Evolutionary conservation across 2,888 invertebrate species (phyloP).

Genomic region (Alsophila aescularia): DNA sequence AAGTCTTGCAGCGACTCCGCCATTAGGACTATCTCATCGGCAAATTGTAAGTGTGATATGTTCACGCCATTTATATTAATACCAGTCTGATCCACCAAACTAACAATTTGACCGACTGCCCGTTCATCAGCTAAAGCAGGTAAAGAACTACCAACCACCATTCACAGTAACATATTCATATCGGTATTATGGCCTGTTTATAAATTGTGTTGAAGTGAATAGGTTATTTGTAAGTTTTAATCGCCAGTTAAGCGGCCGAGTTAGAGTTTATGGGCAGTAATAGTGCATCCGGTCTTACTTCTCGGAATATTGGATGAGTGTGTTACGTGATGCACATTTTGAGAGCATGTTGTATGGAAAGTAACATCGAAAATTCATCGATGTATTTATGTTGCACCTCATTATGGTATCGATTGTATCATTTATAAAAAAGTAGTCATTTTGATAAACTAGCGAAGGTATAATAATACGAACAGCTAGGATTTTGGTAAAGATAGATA

Average conservation of each 20-base stretch:
- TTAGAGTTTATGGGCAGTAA: slow-evolving; percentile 51
- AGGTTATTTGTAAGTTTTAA: slow-evolving; percentile 64
- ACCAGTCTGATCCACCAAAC: no score
- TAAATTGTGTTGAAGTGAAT: slow-evolving; percentile 61
- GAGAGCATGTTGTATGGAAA: slow-evolving; percentile 25
- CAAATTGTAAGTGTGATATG: no score
- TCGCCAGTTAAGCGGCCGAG: slow-evolving; percentile 49
- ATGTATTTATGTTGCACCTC: not conserved
- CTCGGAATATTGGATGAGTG: slow-evolving; percentile 54
- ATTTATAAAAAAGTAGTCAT: no score
- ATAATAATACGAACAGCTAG: no score
- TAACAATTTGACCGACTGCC: no score
- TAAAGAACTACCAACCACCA: not conserved
- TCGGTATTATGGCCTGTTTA: slow-evolving; percentile 53
- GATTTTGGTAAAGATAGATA: no score
- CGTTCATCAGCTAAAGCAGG: not conserved
- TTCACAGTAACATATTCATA: slow-evolving; percentile 47
- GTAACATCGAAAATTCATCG: not conserved
- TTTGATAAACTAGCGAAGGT: no score
- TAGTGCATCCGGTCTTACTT: slow-evolving; percentile 61
- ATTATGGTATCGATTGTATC: no score
- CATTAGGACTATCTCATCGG: no score
- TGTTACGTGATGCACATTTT: slow-evolving; percentile 49
- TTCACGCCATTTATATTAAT: no score
- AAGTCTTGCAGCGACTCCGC: no score